Percentiles rank a stretch among this genome's conserved stretches.
These are phyloP conservation scores for Sipha maydis DNA, from an alignment of 2,888 invertebrate genomes.

Conservation along the genomic window DNA sequence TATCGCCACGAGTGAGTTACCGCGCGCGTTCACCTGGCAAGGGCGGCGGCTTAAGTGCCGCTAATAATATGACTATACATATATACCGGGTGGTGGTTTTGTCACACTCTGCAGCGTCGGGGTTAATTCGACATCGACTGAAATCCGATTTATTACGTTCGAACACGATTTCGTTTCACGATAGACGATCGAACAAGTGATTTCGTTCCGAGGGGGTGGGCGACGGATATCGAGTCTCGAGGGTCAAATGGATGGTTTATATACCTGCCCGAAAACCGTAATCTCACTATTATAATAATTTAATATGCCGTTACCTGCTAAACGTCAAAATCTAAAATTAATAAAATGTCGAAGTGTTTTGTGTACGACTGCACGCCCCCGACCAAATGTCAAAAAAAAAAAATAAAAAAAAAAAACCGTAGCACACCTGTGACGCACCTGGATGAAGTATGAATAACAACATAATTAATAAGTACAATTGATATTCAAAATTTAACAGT, in stretches of 20 bases:
- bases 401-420: too few species aligned
- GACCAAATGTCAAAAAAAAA: too few species aligned
- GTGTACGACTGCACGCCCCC: too few species aligned
- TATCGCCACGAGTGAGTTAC: not conserved
- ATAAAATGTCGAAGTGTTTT: too few species aligned
- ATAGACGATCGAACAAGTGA: conserved; percentile 44
- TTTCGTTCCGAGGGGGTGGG: conserved; percentile 2
- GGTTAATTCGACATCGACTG: not conserved
- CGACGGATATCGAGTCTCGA: not conserved
- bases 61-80: not conserved
- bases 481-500: too few species aligned
- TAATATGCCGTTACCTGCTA: not conserved
- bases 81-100: not conserved
- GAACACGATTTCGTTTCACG: conserved; percentile 47
- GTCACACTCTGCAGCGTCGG: not conserved
- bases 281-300: not conserved
- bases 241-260: conserved; percentile 16
- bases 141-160: conserved; percentile 60
- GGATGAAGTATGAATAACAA: too few species aligned
- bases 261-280: not conserved
- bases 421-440: too few species aligned
- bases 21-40: not conserved
- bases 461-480: too few species aligned
- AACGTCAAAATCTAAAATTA: not conserved
- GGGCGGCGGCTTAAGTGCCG: too few species aligned